Conservation (phyloP, 2,113 vertebrate species). For the Corynorhinus townsendii region DNA sequence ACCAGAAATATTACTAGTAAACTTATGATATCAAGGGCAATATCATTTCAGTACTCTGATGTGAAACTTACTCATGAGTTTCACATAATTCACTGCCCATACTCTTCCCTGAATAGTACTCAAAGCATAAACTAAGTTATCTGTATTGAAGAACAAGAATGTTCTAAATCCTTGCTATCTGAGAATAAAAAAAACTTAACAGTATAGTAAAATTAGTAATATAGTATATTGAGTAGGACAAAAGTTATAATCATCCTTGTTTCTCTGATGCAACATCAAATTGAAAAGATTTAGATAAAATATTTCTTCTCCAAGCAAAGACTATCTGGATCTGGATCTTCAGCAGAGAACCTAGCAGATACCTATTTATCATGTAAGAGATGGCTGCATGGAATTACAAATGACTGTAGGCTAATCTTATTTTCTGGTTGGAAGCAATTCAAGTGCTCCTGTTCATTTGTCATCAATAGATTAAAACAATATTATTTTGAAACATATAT, state of each 20-base stretch:
- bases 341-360: not conserved
- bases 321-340: not conserved
- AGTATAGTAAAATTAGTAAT: not conserved
- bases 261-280: not conserved
- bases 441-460: not conserved
- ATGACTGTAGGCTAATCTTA: not conserved
- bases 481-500: not conserved
- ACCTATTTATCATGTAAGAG: not conserved
- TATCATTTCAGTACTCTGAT: not conserved
- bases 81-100: not conserved
- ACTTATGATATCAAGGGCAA: not conserved
- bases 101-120: not conserved
- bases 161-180: not conserved
- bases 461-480: not conserved
- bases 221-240: not conserved
- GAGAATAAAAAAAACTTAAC: not conserved
- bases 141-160: not conserved
- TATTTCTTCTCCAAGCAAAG: not conserved
- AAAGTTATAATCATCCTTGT: not conserved
- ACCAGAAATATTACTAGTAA: not conserved
- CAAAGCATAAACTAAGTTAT: not conserved
- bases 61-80: not conserved
- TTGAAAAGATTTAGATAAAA: not conserved
- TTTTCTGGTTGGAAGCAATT: not conserved
- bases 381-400: not conserved